phyloP scores from a whole-genome alignment of 2,888 invertebrate species.

The Leucoptera coffeella region DNA sequence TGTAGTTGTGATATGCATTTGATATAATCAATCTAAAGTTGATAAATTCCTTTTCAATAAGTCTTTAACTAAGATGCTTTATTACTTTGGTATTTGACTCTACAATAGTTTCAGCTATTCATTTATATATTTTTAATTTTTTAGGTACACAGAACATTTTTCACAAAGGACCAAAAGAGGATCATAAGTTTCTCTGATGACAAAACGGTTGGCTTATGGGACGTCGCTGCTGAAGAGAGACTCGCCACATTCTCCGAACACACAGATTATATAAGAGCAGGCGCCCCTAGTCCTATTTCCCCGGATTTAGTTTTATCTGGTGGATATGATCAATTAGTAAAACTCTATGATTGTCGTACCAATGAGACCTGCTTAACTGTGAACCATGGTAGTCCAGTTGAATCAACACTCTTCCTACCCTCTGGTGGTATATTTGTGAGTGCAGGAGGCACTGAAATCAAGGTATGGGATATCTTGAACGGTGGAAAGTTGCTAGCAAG shows the following conservation, averaged over 20 bases:
- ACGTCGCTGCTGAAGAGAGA: conserved; percentile 76
- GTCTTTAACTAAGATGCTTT: no score
- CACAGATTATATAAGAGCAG: conserved; percentile 78
- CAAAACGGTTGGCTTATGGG: conserved; percentile 83
- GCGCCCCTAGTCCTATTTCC: conserved; percentile 70
- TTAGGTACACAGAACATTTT: conserved; percentile 73
- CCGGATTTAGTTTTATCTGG: conserved; percentile 76
- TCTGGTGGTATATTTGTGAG: conserved; percentile 86
- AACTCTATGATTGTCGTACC: conserved; percentile 80
- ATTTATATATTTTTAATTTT: conserved; percentile 9
- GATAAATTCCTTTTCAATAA: no score
- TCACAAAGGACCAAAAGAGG: conserved; percentile 70
- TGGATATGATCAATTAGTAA: conserved; percentile 83
- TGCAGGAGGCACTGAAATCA: conserved; percentile 85
- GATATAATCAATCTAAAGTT: no score
- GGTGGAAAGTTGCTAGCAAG: conserved; percentile 80
- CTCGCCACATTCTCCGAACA: conserved; percentile 62
- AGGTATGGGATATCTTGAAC: conserved; percentile 89
- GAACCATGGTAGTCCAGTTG: conserved; percentile 86
- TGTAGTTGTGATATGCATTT: no score
- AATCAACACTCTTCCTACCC: conserved; percentile 81
- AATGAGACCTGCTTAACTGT: conserved; percentile 64
- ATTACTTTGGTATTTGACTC: conserved; percentile 1
- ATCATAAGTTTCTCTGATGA: conserved; percentile 90
- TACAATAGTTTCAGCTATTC: conserved; percentile 2